Conservation (phyloP, 2,797 vertebrate species). For the Enteromius unitaeniatus region DNA sequence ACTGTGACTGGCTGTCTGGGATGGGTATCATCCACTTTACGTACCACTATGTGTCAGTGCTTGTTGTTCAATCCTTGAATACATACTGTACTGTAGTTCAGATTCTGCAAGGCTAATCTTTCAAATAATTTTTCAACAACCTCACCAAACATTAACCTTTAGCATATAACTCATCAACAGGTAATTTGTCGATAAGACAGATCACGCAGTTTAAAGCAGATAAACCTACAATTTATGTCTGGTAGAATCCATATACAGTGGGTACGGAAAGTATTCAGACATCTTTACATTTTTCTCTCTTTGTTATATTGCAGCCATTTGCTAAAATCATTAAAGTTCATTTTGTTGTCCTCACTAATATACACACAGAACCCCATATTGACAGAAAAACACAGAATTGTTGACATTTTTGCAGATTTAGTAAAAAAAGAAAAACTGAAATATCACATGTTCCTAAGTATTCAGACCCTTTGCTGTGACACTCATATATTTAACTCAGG, state of each 20-base stretch:
- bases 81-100: neutral
- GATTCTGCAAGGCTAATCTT: conserved; percentile 1
- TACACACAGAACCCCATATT: too few relatives aligned
- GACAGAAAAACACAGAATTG: too few relatives aligned
- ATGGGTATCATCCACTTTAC: conserved; percentile 53
- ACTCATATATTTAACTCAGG: too few relatives aligned
- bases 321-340: too few relatives aligned
- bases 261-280: too few relatives aligned
- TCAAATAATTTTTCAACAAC: neutral
- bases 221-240: neutral
- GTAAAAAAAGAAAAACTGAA: too few relatives aligned
- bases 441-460: too few relatives aligned
- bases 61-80: conserved; percentile 10
- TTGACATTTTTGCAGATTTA: too few relatives aligned
- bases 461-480: too few relatives aligned
- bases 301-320: too few relatives aligned
- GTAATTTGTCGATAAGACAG: neutral
- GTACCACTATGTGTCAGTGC: conserved; percentile 56
- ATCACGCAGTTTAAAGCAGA: neutral
- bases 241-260: neutral
- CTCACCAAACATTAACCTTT: neutral
- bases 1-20: conserved; percentile 44
- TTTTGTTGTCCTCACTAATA: too few relatives aligned
- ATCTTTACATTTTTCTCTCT: too few relatives aligned
- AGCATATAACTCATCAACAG: neutral